Base-by-base conservation (phyloP, 2,113 vertebrate genomes). In the Gobiocypris rarus region DNA sequence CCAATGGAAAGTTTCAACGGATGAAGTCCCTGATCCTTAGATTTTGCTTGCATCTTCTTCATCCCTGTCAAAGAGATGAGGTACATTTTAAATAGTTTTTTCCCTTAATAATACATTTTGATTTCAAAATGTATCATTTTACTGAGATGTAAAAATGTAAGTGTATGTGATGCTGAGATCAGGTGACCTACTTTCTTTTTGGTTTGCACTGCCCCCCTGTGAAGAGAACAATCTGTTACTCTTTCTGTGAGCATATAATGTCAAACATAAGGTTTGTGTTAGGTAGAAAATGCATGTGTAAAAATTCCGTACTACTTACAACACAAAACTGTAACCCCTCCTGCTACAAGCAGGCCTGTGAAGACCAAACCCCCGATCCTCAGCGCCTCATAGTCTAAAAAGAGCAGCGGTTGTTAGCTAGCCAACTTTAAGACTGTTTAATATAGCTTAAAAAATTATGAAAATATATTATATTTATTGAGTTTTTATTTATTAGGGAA, bases 371-470 rank as follows among this genome's bases (percentile, higher is more conserved):
- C 94, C 86, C 86, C 93, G 13, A 95, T 94, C 79, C 92, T 87
- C 88, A 95, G 91, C 82, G 88, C 88, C 14, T 94, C 91, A 87
- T 95, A 95, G 89, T 95, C 94, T 95, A 73, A 85, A 45, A 43
- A 31, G 82, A 26, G 22, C 61, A 69, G 9, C 17, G 41, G 52
- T 54, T 17, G 22, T 17, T 17, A 54, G 52, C 50, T 52, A 17
- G 52, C 52, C 52, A 54, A 54, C 9, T 34, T 67, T 67, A 34
- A 63, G 11, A 13, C 59, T 26, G 11, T 28, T 61, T 26, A 61
- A 28, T 63, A 14, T 15, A 31, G 61, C 26, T 63, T 63, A 28
- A 31, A 59, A 3, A 13, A 48, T 13, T 3, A 4, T 48, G 11
- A 48, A 45, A 45, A 48, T 38, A 38, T 38, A 54, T 8, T 54